Evolutionary conservation across 2,797 vertebrate genomes (phyloP), one percentile per base, ranked within the genome.

Genomic region (Spinibarbus caldwelli): DNA sequence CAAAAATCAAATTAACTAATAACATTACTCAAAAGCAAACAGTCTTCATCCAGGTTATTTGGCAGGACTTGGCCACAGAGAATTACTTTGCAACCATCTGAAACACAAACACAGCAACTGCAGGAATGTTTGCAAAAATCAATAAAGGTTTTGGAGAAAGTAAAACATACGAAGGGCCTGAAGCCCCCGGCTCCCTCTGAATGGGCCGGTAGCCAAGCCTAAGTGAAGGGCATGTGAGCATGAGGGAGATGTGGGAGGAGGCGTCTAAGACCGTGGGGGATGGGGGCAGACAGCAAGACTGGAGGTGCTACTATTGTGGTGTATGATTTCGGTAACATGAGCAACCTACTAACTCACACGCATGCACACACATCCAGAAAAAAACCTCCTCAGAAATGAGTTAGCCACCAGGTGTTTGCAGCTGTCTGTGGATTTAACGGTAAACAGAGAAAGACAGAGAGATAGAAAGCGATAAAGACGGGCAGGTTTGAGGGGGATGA

Each of bases 351-450:
- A 49, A 73, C 79, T 76, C 71, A 68, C 26, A 68, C 41, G 31
- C 80, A 82, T 82, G 88, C n/a, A n/a, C 72, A 77, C 11, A 89
- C 9, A 79, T 78, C 49, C 52, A 72, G 52, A 62, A 90, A 91
- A 75, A 62, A 80, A 78, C 79, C 88, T 84, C 6, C 2, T 57
- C 85, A 80, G 34, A 86, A 86, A 91, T 86, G 90, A 92, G 89
- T 83, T 31, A 87, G 87, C 89, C 89, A 91, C 93, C 94, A 95
- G n/a, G 94, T 95, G 93, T 92, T 90, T 86, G 93, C 94, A 95
- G 93, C 94, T 94, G 94, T 87, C 80, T 84, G 85, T 84, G 91
- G 87, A 91, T 91, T 89, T 89, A 87, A 93, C 90, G 89, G 86
- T 88, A 87, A 76, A 91, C 84, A 70, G 47, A 90, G 82, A 91